Conservation (phyloP, 2,797 vertebrate species). For the Dromococcyx pavoninus region DNA sequence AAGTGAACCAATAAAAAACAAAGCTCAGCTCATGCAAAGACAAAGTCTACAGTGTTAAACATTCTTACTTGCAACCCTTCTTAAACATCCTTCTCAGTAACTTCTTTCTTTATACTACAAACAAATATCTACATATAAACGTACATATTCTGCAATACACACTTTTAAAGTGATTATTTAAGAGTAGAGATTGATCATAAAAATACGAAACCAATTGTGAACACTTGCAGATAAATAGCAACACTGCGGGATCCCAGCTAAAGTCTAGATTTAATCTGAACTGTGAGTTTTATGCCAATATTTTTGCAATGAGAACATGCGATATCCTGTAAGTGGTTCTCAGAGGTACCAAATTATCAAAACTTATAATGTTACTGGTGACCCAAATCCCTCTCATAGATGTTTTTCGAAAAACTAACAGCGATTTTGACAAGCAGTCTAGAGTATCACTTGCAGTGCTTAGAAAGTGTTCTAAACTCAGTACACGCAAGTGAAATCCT, state of each 20-base stretch:
- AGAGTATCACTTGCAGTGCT: background rate
- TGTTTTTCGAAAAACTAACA: background rate
- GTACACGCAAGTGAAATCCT: background rate
- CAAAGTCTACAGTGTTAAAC: background rate
- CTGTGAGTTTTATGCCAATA: background rate
- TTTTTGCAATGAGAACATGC: background rate
- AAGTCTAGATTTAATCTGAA: background rate
- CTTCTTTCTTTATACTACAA: background rate
- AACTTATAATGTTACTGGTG: background rate
- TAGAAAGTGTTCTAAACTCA: background rate
- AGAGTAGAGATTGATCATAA: background rate
- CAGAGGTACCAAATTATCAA: background rate
- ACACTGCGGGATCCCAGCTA: background rate
- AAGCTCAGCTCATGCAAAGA: fast-evolving
- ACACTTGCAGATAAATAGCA: background rate
- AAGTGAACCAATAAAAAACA: background rate
- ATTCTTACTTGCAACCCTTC: background rate
- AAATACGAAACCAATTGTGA: background rate
- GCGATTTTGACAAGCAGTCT: background rate
- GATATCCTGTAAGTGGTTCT: background rate
- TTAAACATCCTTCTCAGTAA: background rate
- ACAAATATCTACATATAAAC: background rate
- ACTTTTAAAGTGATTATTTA: background rate
- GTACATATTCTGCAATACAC: background rate
- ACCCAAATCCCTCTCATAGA: background rate